Percentiles rank a stretch among this genome's conserved stretches.
These are phyloP conservation scores for Achroia grisella DNA, from an alignment of 1,140 invertebrate species.

Conservation along the genomic window DNA sequence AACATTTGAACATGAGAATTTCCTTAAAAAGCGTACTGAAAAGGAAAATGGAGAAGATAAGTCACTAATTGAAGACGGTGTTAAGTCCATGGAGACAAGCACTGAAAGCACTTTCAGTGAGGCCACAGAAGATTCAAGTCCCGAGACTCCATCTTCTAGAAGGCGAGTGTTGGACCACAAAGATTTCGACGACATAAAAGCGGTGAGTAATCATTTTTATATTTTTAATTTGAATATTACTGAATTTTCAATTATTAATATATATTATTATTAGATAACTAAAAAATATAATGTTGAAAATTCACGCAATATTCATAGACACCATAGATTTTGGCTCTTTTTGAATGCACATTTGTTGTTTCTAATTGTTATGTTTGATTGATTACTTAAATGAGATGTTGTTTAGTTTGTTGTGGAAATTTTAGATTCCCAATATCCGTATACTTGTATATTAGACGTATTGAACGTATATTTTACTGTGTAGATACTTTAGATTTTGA, in stretches of 20 bases:
- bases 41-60: conserved; percentile 35
- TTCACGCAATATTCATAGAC: too few relatives aligned
- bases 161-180: conserved; percentile 44
- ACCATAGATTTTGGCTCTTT: background rate
- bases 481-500: too few relatives aligned
- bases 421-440: too few relatives aligned
- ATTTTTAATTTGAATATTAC: background rate
- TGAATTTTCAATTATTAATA: too few relatives aligned
- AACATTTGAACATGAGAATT: conserved; percentile 71
- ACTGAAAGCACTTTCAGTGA: conserved; percentile 61
- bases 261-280: background rate
- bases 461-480: too few relatives aligned
- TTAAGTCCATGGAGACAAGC: conserved; percentile 61
- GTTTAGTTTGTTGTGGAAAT: too few relatives aligned
- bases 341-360: background rate
- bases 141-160: conserved; percentile 49
- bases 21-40: conserved; percentile 56
- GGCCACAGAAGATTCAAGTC: conserved; percentile 54
- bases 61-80: conserved; percentile 29
- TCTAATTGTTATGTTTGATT: too few relatives aligned
- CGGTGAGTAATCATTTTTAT: conserved; percentile 47
- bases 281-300: background rate
- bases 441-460: too few relatives aligned
- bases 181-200: conserved; percentile 55
- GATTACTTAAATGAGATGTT: too few relatives aligned